Base-by-base conservation (phyloP, 2,113 vertebrate species). In the Pollimyrus isidori region DNA sequence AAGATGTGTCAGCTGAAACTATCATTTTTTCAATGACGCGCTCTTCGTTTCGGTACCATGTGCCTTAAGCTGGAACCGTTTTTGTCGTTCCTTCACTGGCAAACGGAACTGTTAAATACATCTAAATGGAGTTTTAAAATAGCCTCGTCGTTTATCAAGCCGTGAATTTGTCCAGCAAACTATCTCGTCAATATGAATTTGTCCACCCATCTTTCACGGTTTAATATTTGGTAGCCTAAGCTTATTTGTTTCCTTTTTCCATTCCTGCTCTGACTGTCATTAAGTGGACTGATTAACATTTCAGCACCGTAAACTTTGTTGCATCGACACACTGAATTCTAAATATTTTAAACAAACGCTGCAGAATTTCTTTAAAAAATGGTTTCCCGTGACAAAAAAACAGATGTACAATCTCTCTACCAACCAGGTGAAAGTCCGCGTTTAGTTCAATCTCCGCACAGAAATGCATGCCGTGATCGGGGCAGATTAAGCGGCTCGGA, bases 211-310 rank as follows among this genome's bases (percentile, higher is more conserved):
- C 26, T 69, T 13, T 30, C 62, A 69, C n/a, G n/a, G 26, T 26
- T 69, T 26, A 65, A 26, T 65, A 65, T 65, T 65, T 65, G n/a
- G n/a, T 65, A 65, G n/a, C 58, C 7, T n/a, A n/a, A 65, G 58
- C n/a, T n/a, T 26, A 65, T 65, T 65, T 13, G n/a, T 69, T 69
- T 69, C n/a, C 9, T 30, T 3, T 65, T 69, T 4, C 62, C 10
- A 30, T 69, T 30, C 62, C 26, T 69, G 62, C 10, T 30, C 62
- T 10, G 2, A 65, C 15, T 21, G 86, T 56, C 50, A 26, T 87
- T 87, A 69, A 35, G 49, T 87, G 86, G 26, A 56, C 21, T 21
- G 86, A 35, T 87, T 52, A 86, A 87, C 86, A 87, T 56, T 56
- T 56, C 86, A 56, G 50, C 50, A 53, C 86, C 26, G 35, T 35